Evolutionary conservation across 2,797 vertebrate species (phyloP), one percentile per base, ranked within the genome.

Genomic region (Lophius americanus): DNA sequence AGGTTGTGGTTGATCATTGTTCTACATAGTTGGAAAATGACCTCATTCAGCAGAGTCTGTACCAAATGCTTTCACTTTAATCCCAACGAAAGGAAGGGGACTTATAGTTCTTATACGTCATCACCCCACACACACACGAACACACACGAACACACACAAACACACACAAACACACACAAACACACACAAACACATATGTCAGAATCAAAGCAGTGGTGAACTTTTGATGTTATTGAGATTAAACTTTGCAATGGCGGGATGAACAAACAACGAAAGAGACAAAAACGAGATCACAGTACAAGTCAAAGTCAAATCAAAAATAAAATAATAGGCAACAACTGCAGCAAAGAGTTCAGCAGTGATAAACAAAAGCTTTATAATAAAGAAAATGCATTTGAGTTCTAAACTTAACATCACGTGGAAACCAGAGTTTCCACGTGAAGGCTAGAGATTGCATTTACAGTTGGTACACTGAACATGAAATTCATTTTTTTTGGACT

Each of bases 221-320:
- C 13, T 6, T 13, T 32, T 50, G 0, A 10, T 13, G 69, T 71
- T 51, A 50, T 70, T 69, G 37, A 35, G 0, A 5, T 38, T 9
- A 3, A 5, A 39, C 0, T 3, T 2, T 49, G 23, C 36, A 51
- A 7, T 3, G 7, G 2, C 33, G 4, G 11, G 41, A 37, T 59
- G 47, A 55, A 65, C 12, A 61, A 23, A 23, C 23, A 23, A 23
- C 23, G 23, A 23, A 23, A 23, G 23, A 23, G 23, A 23, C 23
- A 23, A 23, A 23, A 23, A 23, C 8, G 3, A 41, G 55, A 69
- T 32, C 52, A 60, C 58, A 42, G 42, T 41, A 60, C 14, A 32
- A 70, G 12, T 57, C 60, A 57, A 56, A 82, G 75, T 75, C 62
- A 32, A 70, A 78, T 75, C 51, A 70, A 65, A 43, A 49, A 60